Evolutionary conservation across 2,888 invertebrate genomes (phyloP), one percentile per base, ranked within the genome.

Genomic region (Cyaniris semiargus): DNA sequence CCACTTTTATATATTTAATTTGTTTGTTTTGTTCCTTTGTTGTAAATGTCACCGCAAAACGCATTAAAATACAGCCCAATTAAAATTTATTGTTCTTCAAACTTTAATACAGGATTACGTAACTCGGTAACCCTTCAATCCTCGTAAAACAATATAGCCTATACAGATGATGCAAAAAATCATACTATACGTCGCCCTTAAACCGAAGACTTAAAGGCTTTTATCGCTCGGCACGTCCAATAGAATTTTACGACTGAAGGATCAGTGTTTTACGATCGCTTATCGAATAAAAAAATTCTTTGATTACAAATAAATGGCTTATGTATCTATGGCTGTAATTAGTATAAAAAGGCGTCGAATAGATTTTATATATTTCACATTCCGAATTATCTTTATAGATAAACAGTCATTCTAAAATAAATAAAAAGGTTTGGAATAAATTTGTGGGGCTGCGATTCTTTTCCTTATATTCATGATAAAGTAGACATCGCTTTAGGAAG

Each of bases 61-160:
- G 85, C 85, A 89, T 93, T 93, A 92, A 92, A 92, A 89, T 90
- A 90, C 86, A 88, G 87, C 87, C 88, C 90, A 91, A 92, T 92
- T 91, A 91, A 91, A 92, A 91, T 90, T 90, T 90, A 91, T 90
- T 87, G 83, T 85, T 86, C 86, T 87, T 87, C 87, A 90, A 90
- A 87, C 87, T 90, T 92, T 90, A 90, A 89, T 88, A 88, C 89
- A 86, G 87, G 85, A 87, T 91, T 90, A 89, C 90, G 90, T 91
- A 90, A 90, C 88, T 87, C 83, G 87, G 91, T 90, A 91, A 91
- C 92, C 90, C 90, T 90, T 92, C 86, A 82, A 84, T 53, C 53
- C 74, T 84, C 86, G 86, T 92, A 91, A 93, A 93, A 92, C 90
- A 91, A 90, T 91, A 89, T 87, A 87, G 83, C 83, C 85, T 83